These are phyloP conservation scores for Phalangium opilio DNA, from an alignment of 2,888 invertebrate species.

Conservation along the genomic window DNA sequence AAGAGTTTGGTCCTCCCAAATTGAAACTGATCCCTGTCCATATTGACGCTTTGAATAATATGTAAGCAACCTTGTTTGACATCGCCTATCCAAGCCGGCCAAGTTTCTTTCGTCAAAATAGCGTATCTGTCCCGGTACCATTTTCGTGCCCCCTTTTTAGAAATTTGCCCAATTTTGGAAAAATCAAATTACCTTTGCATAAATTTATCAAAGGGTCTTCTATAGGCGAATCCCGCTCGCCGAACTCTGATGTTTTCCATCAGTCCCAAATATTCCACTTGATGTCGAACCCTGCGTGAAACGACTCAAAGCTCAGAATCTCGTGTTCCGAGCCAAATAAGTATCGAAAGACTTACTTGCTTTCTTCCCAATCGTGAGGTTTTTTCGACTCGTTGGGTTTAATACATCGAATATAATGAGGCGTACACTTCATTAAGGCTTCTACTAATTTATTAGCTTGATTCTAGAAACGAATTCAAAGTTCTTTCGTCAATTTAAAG, in stretches of 20 bases:
- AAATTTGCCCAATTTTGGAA: too few relatives aligned
- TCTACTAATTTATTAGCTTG: conserved; percentile 49
- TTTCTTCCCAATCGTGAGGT: conserved; percentile 47
- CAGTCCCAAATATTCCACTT: conserved; percentile 50
- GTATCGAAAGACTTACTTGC: conserved; percentile 23
- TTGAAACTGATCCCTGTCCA: conserved; percentile 46
- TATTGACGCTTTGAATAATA: conserved; percentile 42
- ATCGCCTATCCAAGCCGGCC: conserved; percentile 43
- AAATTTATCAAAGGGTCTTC: conserved; percentile 44
- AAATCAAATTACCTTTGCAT: conserved; percentile 35
- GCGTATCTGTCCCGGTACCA: conserved; percentile 39
- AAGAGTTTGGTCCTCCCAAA: conserved; percentile 49
- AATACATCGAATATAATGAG: conserved; percentile 52
- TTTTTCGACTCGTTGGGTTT: conserved; percentile 53
- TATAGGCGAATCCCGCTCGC: conserved; percentile 50
- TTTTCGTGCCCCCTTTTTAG: too few relatives aligned
- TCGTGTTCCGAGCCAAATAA: not conserved
- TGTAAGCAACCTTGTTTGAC: conserved; percentile 40
- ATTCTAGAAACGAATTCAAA: conserved; percentile 29
- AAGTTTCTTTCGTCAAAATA: conserved; percentile 46
- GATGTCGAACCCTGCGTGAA: conserved; percentile 41
- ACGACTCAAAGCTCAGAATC: not conserved
- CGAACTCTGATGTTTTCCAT: conserved; percentile 51
- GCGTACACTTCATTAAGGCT: conserved; percentile 48
- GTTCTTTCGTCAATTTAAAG: not conserved